Evolutionary conservation across 2,797 vertebrate species (phyloP).

Genomic region (Lemur catta): DNA sequence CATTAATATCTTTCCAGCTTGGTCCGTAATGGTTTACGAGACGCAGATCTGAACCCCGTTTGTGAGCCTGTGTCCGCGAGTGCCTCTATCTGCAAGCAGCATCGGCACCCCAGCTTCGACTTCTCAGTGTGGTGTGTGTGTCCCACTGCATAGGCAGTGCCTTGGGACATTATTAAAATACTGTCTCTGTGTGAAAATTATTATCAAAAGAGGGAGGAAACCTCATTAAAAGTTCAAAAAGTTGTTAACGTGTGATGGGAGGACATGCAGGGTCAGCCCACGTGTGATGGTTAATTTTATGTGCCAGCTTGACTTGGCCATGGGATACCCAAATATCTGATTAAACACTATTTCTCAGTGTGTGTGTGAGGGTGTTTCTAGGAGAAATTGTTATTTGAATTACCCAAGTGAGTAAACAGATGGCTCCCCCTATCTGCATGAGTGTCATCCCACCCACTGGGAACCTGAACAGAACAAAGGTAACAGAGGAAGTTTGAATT

Average conservation of each 20-base stretch:
- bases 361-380: neutral
- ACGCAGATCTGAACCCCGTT: neutral
- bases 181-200: neutral
- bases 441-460: neutral
- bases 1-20: neutral
- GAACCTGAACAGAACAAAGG: neutral
- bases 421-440: no score
- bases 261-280: neutral
- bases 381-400: neutral
- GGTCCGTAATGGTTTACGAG: neutral
- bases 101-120: no score
- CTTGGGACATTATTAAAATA: neutral
- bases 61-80: neutral
- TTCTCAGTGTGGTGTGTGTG: accelerated
- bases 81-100: accelerated
- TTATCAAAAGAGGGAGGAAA: neutral
- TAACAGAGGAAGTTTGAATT: neutral
- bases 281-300: neutral
- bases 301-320: neutral
- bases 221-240: neutral
- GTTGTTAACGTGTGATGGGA: neutral
- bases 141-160: neutral
- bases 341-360: neutral
- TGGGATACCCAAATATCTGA: neutral
- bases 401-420: neutral